phyloP scores from a whole-genome alignment of 2,888 invertebrate genomes.

The Brachypterus glaber region DNA sequence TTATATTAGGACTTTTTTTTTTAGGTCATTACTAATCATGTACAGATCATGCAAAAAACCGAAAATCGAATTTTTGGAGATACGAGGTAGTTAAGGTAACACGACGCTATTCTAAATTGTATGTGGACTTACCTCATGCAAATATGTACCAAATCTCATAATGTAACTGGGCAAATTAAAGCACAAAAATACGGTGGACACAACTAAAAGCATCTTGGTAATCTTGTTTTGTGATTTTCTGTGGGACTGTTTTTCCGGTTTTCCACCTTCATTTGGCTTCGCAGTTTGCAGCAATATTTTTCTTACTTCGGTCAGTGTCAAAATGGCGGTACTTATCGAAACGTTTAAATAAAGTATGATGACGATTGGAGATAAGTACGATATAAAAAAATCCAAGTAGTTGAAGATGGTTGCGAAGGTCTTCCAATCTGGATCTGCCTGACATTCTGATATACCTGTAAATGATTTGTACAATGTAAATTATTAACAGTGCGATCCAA shows the following conservation, averaged over 20 bases:
- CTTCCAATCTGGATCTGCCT: slow-evolving; percentile 44
- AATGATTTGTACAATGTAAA: no score
- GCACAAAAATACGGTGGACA: slow-evolving; percentile 68
- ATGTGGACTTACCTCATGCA: slow-evolving; percentile 24
- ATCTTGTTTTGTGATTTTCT: slow-evolving; percentile 53
- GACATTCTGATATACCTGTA: no score
- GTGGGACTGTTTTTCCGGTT: slow-evolving; percentile 27
- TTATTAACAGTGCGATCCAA: no score
- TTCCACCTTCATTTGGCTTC: slow-evolving; percentile 26
- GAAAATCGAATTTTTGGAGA: no score
- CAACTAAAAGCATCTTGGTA: slow-evolving; percentile 73
- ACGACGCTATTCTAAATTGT: no score
- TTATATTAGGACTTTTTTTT: no score
- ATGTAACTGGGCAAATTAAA: slow-evolving; percentile 71
- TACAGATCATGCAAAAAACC: no score
- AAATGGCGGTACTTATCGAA: slow-evolving; percentile 58
- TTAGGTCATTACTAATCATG: no score
- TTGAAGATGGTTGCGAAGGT: slow-evolving; percentile 55
- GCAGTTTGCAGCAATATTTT: slow-evolving; percentile 21
- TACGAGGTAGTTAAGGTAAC: no score
- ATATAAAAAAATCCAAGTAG: slow-evolving; percentile 59
- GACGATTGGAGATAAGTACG: slow-evolving; percentile 63
- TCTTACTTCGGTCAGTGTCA: slow-evolving; percentile 34
- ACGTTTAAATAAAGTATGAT: slow-evolving; percentile 62
- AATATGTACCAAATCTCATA: slow-evolving; percentile 41